A percentile compares a stretch with the other conserved stretches of the same genome.
Conservation (phyloP, 2,888 invertebrate genomes). For the Chrysolina haemoptera region DNA sequence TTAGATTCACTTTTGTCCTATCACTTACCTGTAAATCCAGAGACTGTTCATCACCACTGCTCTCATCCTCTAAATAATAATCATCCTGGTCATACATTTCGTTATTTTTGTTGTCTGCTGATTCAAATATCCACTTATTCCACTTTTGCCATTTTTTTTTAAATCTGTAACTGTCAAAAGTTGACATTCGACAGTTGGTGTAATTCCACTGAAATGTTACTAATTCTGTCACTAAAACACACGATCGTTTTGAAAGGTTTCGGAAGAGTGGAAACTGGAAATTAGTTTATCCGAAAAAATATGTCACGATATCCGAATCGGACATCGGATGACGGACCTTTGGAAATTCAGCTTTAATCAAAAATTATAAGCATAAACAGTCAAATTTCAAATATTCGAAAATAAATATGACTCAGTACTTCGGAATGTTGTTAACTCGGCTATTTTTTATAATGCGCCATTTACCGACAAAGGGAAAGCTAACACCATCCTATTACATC, state of each 20-base stretch:
- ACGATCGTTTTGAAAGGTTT: not conserved
- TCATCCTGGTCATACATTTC: not conserved
- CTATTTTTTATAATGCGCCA: no score
- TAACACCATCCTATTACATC: no score
- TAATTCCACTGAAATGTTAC: slow-evolving; percentile 1
- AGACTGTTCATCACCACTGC: not conserved
- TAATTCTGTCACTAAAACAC: not conserved
- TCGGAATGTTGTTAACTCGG: no score
- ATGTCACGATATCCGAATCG: not conserved
- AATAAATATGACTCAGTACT: no score
- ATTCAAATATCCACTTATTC: not conserved
- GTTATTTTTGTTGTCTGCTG: not conserved
- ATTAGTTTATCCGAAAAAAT: not conserved
- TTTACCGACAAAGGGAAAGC: no score
- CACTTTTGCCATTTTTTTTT: not conserved
- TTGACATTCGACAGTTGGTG: not conserved
- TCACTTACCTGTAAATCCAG: not conserved
- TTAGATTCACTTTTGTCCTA: not conserved
- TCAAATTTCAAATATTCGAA: no score
- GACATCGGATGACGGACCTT: not conserved
- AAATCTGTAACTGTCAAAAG: not conserved
- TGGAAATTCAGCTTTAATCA: not conserved
- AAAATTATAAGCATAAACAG: no score
- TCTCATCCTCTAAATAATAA: not conserved
- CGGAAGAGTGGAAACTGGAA: not conserved